These are phyloP conservation scores for Aphaenogaster rudis DNA, from an alignment of 1,140 invertebrate genomes.

Conservation along the genomic window DNA sequence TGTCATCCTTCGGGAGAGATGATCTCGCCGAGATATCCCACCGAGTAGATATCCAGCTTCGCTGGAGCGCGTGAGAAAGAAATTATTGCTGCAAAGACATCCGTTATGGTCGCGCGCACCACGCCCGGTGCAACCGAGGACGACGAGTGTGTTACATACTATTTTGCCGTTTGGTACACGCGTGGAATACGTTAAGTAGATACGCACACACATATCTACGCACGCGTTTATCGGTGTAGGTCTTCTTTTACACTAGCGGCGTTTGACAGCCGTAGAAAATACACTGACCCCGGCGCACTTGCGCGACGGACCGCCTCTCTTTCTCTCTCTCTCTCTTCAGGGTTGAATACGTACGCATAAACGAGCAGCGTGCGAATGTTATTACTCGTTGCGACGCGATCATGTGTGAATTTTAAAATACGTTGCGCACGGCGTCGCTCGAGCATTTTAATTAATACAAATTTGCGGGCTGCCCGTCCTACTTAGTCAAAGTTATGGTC, in stretches of 20 bases:
- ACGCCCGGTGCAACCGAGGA: constrained; percentile 41
- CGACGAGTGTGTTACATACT: constrained; percentile 21
- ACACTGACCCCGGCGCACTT: constrained; percentile 28
- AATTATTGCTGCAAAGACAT: constrained; percentile 65
- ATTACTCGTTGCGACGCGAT: constrained; percentile 10
- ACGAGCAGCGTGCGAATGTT: constrained; percentile 27
- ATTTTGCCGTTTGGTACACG: constrained; percentile 14
- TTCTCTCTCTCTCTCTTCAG: constrained; percentile 3
- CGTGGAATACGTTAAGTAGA: constrained; percentile 12
- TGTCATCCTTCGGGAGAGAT: background rate
- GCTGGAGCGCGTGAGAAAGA: constrained; percentile 42
- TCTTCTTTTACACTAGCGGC: background rate
- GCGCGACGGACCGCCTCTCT: background rate
- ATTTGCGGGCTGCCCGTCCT: constrained; percentile 13
- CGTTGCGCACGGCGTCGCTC: background rate
- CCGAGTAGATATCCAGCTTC: background rate
- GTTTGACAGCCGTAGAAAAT: constrained; percentile 37
- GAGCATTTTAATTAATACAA: constrained; percentile 47
- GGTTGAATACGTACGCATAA: constrained; percentile 11
- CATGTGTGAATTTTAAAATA: constrained; percentile 43
- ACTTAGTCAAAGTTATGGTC: constrained; percentile 15
- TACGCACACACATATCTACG: background rate
- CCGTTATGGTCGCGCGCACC: constrained; percentile 38
- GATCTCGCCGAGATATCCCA: background rate
- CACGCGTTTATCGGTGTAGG: background rate